Conservation (phyloP, 1,140 invertebrate genomes). For the Lethrus apterus region DNA sequence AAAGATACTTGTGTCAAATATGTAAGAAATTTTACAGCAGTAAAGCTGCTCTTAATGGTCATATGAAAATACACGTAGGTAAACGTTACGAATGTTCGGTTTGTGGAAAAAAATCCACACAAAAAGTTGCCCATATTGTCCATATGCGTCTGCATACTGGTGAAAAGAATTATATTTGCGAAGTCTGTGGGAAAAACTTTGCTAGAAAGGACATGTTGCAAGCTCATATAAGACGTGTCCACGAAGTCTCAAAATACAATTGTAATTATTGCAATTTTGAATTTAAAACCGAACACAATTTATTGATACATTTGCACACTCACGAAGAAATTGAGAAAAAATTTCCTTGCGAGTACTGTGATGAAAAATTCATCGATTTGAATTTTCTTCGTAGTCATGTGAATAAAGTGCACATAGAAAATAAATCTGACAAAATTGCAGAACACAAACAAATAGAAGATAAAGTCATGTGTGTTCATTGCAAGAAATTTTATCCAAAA, state of each 20-base stretch:
- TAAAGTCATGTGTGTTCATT: background rate
- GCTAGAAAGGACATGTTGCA: conserved; percentile 30
- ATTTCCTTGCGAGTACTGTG: conserved; percentile 13
- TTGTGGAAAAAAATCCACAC: conserved; percentile 48
- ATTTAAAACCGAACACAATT: conserved; percentile 15
- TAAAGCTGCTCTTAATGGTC: conserved; percentile 49
- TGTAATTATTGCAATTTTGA: conserved; percentile 11
- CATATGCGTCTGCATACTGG: conserved; percentile 42
- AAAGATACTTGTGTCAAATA: conserved; percentile 21
- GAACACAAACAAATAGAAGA: background rate
- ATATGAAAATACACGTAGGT: conserved; percentile 49
- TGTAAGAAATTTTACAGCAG: conserved; percentile 40
- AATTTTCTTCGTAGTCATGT: conserved; percentile 18
- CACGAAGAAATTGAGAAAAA: conserved; percentile 15
- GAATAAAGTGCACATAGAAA: conserved; percentile 18
- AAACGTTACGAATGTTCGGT: conserved; percentile 47
- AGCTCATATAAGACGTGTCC: conserved; percentile 27
- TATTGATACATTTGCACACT: conserved; percentile 16
- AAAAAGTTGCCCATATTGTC: conserved; percentile 40
- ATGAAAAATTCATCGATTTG: conserved; percentile 15
- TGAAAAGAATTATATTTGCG: conserved; percentile 34
- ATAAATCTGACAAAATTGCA: background rate
- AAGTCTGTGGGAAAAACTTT: conserved; percentile 29
- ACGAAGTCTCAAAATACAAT: conserved; percentile 4
- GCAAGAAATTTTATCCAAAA: conserved; percentile 2